A percentile compares a stretch with the other conserved stretches of the same genome.
These are phyloP conservation scores for Salticus scenicus DNA, from an alignment of 2,888 invertebrate genomes.

Conservation along the genomic window DNA sequence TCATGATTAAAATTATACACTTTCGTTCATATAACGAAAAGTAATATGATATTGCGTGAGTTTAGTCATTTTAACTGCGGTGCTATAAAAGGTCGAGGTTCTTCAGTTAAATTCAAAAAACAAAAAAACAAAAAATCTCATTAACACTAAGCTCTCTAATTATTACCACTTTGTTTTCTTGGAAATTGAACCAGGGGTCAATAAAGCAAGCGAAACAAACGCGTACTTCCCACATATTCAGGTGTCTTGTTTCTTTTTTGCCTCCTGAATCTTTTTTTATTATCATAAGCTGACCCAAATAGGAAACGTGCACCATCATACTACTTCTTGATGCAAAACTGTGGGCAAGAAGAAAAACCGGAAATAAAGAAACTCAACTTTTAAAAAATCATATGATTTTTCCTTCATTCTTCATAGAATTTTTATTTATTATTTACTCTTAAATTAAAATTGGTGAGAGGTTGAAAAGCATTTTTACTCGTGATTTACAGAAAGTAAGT, in stretches of 20 bases:
- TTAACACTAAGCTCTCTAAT: background rate
- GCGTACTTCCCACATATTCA: background rate
- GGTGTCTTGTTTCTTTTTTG: background rate
- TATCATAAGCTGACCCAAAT: background rate
- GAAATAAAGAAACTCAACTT: background rate
- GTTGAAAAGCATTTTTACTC: no score
- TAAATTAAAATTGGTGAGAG: no score
- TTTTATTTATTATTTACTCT: no score
- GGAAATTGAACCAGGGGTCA: background rate
- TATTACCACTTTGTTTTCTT: background rate
- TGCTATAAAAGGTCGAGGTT: background rate
- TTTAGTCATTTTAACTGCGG: background rate
- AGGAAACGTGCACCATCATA: conserved; percentile 1
- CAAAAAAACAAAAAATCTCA: no score
- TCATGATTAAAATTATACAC: no score
- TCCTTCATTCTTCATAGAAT: no score
- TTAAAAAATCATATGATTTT: no score
- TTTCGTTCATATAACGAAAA: no score
- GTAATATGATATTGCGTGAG: no score
- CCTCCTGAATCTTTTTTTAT: background rate
- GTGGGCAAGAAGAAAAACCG: conserved; percentile 14
- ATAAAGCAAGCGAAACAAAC: background rate
- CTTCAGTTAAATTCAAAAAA: background rate
- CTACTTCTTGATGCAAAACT: background rate
- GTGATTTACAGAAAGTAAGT: no score